These are phyloP conservation scores for Emys orbicularis DNA, from an alignment of 2,797 vertebrate genomes.

Conservation along the genomic window DNA sequence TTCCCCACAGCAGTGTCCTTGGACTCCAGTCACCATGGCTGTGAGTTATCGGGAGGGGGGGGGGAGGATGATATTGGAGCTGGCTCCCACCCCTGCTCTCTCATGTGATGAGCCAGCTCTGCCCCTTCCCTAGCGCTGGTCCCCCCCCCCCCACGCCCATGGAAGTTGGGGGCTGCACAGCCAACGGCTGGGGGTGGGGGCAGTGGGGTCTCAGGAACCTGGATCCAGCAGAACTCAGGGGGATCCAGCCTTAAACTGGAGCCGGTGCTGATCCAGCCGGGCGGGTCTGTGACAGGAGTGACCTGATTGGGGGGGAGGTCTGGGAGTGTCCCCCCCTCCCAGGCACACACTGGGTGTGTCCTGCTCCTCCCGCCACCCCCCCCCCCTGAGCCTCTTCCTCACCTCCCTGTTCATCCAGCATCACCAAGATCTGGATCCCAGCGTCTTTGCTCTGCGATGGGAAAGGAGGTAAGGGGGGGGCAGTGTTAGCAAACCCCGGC, in stretches of 20 bases:
- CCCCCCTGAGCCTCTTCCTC: neutral
- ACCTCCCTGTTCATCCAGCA: constrained; percentile 91
- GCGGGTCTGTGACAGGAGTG: neutral
- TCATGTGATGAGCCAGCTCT: no score
- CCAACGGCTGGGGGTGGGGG: neutral
- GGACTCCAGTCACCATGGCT: no score
- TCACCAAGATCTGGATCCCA: constrained; percentile 87
- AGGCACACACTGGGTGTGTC: neutral
- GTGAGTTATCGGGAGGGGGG: no score
- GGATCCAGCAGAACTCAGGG: neutral
- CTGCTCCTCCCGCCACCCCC: neutral
- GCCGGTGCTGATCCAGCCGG: neutral
- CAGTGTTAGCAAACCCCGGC: neutral
- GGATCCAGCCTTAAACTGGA: neutral
- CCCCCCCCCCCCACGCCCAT: neutral
- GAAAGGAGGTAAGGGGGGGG: neutral
- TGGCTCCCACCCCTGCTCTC: no score
- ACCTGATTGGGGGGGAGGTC: neutral
- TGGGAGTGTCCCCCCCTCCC: neutral
- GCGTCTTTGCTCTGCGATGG: constrained; percentile 86
- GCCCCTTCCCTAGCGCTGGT: neutral
- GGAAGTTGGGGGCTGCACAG: neutral
- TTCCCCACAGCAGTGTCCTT: neutral
- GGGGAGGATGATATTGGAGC: no score
- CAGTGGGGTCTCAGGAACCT: neutral